Evolutionary conservation across 2,113 vertebrate genomes (phyloP), one percentile per base, ranked within the genome.

Genomic region (Lampris incognitus): DNA sequence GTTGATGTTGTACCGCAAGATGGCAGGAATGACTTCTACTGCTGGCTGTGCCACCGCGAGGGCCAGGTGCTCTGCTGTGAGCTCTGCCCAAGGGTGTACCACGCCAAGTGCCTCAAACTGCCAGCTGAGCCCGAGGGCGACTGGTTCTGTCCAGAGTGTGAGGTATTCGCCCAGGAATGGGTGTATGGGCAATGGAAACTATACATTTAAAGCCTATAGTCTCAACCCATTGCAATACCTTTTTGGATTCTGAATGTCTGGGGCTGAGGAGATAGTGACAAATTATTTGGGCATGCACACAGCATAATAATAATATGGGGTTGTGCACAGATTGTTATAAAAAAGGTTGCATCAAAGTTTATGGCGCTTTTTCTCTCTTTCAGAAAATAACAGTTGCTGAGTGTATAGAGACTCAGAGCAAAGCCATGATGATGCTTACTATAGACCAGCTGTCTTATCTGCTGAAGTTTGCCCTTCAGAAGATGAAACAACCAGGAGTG

Each of bases 1-100:
- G 97, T 99, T 99, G 98, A 98, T 98, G 98, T 99, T 98, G 97
- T 98, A 97, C 98, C 98, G 86, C 98, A 99, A 97, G 98, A 99
- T 91, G 96, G 98, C 94, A 96, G 97, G 93, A 99, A 99, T 76
- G 98, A 99, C 95, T 99, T 99, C 97, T 99, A 99, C 95, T 99
- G 98, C 96, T 99, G 98, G 98, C 80, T 99, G 96, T 99, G 98
- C 95, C 98, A 99, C 94, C 98, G 98, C 92, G 98, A 99, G 98
- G 98, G 98, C 92, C 98, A 99, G 96, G 98, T 99, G 96, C 98
- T 99, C 95, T 99, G 98, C 97, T 99, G 98, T 95, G 98, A 99
- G 94, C 98, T 99, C 95, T 99, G 98, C 91, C 98, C 98, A 92
- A 97, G 98, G 94, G 98, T 99, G 96, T 99, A 99, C 97, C 98